A percentile compares a stretch with the other conserved stretches of the same genome.
phyloP scores from a whole-genome alignment of 2,888 invertebrate species.

The Pristionchus exspectatus region DNA sequence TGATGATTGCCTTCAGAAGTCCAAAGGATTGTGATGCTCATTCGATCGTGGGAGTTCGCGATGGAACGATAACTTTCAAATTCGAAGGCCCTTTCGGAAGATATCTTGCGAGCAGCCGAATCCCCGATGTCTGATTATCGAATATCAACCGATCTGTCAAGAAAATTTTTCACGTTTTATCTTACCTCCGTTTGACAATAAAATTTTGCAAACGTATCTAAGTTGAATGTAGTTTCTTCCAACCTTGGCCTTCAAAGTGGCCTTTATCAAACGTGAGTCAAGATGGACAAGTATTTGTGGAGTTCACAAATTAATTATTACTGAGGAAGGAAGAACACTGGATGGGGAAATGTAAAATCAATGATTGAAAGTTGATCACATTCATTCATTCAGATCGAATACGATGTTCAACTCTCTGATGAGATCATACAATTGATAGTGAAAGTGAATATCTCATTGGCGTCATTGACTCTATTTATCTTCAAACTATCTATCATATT shows the following conservation, averaged over 20 bases:
- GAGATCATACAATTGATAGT: background rate
- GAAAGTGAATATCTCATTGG: background rate
- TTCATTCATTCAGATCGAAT: background rate
- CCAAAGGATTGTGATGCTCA: constrained; percentile 19
- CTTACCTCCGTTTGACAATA: background rate
- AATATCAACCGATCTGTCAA: background rate
- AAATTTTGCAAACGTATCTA: background rate
- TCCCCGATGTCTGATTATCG: background rate
- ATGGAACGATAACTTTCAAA: background rate
- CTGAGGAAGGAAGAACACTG: background rate
- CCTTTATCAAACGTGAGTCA: no score
- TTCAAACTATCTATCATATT: background rate
- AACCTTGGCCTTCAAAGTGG: no score
- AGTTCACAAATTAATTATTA: background rate
- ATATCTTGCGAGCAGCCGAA: background rate
- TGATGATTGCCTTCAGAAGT: background rate
- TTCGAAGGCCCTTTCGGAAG: constrained; percentile 34
- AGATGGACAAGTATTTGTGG: background rate
- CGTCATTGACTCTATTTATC: background rate
- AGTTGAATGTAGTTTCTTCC: background rate
- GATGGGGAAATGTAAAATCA: background rate
- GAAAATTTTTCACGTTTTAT: background rate
- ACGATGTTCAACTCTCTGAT: background rate
- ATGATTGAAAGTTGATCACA: background rate
- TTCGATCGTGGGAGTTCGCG: background rate